A percentile compares a stretch with the other conserved stretches of the same genome.
Evolutionary conservation across 1,140 invertebrate species (phyloP).

Genomic region (Zaprionus ghesquierei): DNA sequence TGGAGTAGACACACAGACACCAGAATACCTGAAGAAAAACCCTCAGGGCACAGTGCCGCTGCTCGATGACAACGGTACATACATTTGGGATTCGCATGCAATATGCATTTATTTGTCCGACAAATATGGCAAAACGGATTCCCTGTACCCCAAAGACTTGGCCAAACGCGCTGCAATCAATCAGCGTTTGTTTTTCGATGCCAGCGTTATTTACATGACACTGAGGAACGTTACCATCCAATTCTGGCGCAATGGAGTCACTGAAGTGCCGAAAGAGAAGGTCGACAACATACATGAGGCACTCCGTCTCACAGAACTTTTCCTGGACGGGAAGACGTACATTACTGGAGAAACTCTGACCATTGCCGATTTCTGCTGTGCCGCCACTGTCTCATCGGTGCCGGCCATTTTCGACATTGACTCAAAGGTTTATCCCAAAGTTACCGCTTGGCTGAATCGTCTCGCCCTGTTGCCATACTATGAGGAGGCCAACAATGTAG

Average conservation of each 20-base stretch:
- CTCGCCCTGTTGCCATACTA: slow-evolving; percentile 45
- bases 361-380: slow-evolving; percentile 85
- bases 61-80: slow-evolving; percentile 58
- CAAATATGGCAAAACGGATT: slow-evolving; percentile 84
- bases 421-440: slow-evolving; percentile 48
- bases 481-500: slow-evolving; percentile 50
- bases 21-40: slow-evolving; percentile 83
- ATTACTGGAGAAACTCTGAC: slow-evolving; percentile 85
- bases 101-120: slow-evolving; percentile 84
- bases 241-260: slow-evolving; percentile 43
- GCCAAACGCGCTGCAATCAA: slow-evolving; percentile 84
- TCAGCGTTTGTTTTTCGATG: slow-evolving; percentile 85
- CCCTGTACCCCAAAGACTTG: slow-evolving; percentile 85
- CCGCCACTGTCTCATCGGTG: slow-evolving; percentile 76
- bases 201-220: slow-evolving; percentile 83
- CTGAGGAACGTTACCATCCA: slow-evolving; percentile 74
- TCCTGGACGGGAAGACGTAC: slow-evolving; percentile 81
- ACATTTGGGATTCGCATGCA: slow-evolving; percentile 70
- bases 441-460: slow-evolving; percentile 53
- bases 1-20: slow-evolving; percentile 85
- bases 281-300: slow-evolving; percentile 73
- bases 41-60: slow-evolving; percentile 80
- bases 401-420: slow-evolving; percentile 52
- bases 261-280: slow-evolving; percentile 49
- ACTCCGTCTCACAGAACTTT: slow-evolving; percentile 83